Conservation (phyloP, 2,888 invertebrate species). For the Dilophus febrilis region DNA sequence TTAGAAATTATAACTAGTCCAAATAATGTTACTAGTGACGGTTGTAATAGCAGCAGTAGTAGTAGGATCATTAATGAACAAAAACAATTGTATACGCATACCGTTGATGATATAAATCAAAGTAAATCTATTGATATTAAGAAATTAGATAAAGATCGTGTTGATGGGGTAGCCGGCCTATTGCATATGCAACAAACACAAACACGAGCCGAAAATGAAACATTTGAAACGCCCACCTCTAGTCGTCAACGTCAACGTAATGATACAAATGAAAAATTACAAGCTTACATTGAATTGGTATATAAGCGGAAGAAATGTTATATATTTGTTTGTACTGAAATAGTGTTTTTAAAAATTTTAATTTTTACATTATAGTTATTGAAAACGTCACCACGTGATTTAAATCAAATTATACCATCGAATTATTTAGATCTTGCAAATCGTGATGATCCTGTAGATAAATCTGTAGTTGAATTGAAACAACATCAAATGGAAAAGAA, state of each 20-base stretch:
- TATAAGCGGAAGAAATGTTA: neutral
- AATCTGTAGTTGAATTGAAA: too few species aligned
- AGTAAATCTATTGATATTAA: neutral
- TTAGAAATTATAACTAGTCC: conserved; percentile 43
- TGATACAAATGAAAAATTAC: conserved; percentile 19
- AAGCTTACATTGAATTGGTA: conserved; percentile 27
- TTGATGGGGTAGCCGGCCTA: conserved; percentile 8
- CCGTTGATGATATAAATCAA: neutral
- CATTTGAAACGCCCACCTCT: conserved; percentile 23
- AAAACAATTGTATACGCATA: neutral
- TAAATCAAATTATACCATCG: too few species aligned
- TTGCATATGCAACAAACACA: neutral
- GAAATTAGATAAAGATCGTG: conserved; percentile 10
- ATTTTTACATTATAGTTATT: conserved; percentile 28
- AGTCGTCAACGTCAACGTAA: conserved; percentile 13
- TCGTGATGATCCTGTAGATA: too few species aligned
- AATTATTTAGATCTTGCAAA: too few species aligned
- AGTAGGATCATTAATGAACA: conserved; percentile 10
- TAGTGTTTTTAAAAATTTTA: conserved; percentile 2
- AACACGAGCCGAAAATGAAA: conserved; percentile 18
- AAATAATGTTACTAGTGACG: conserved; percentile 11
- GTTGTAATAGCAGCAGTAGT: neutral
- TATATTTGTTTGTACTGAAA: neutral
- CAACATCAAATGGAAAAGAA: too few species aligned
- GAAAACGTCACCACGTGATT: conserved; percentile 33